These are phyloP conservation scores for Neelides folsomi DNA, from an alignment of 2,888 invertebrate species.

Conservation along the genomic window DNA sequence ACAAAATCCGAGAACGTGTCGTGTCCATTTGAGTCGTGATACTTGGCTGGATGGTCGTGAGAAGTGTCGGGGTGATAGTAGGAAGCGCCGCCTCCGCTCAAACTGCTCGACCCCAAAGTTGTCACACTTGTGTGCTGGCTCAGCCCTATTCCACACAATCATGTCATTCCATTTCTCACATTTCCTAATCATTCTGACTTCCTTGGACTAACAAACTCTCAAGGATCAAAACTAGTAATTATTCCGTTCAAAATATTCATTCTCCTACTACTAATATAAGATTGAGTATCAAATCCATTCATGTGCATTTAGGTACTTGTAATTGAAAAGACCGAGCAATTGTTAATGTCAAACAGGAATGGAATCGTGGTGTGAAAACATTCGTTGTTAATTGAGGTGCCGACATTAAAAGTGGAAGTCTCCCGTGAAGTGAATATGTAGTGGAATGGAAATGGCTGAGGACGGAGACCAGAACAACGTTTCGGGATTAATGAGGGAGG, in stretches of 20 bases:
- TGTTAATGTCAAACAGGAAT: neutral
- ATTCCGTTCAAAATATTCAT: neutral
- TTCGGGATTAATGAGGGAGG: neutral
- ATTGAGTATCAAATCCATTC: neutral
- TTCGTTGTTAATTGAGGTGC: too few species aligned
- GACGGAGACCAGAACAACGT: too few species aligned
- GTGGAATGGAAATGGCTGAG: too few species aligned
- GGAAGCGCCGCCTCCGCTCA: constrained; percentile 33
- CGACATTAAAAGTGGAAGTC: too few species aligned
- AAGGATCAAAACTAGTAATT: neutral
- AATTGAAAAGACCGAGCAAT: neutral
- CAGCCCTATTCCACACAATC: constrained; percentile 17
- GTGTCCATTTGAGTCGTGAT: constrained; percentile 58
- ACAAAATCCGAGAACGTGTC: constrained; percentile 92
- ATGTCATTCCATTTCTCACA: too few species aligned
- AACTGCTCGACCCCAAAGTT: constrained; percentile 44
- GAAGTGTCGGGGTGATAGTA: constrained; percentile 44
- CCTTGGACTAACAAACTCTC: neutral
- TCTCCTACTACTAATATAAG: neutral
- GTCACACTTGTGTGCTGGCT: constrained; percentile 44
- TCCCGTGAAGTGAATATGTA: too few species aligned
- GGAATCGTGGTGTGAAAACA: too few species aligned
- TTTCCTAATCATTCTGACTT: too few species aligned
- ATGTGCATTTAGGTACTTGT: neutral
- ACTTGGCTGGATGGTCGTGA: constrained; percentile 47